A percentile compares a stretch with the other conserved stretches of the same genome.
These are phyloP conservation scores for Zaprionus inermis DNA, from an alignment of 1,140 invertebrate species.

Conservation along the genomic window DNA sequence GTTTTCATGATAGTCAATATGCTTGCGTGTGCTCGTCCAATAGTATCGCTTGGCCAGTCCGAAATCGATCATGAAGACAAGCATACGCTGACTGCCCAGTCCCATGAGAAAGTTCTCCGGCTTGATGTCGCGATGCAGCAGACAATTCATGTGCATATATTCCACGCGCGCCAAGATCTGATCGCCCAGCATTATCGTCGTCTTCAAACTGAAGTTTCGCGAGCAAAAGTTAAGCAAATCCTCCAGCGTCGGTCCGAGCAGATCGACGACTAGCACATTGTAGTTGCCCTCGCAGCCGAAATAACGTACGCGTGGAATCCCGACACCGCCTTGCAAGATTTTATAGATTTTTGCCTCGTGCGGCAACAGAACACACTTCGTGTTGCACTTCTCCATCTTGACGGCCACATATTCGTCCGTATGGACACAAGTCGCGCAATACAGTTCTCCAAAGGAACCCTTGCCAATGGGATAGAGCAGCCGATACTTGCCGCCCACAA, in stretches of 20 bases:
- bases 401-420: slow-evolving; percentile 98
- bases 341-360: slow-evolving; percentile 96
- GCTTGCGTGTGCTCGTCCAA: slow-evolving; percentile 91
- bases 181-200: slow-evolving; percentile 96
- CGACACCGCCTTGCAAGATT: slow-evolving; percentile 94
- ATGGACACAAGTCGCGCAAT: slow-evolving; percentile 93
- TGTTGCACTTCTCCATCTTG: slow-evolving; percentile 94
- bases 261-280: slow-evolving; percentile 96
- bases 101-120: slow-evolving; percentile 99
- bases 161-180: slow-evolving; percentile 94
- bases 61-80: slow-evolving; percentile 97
- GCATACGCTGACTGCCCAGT: slow-evolving; percentile 94
- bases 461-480: slow-evolving; percentile 95
- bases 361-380: slow-evolving; percentile 94
- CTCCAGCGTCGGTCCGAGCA: slow-evolving; percentile 95
- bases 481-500: slow-evolving; percentile 94
- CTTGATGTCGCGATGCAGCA: slow-evolving; percentile 96
- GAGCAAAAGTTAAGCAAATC: slow-evolving; percentile 97
- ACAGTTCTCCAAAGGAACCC: slow-evolving; percentile 97
- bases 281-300: slow-evolving; percentile 93
- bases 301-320: slow-evolving; percentile 95
- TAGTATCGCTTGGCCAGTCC: slow-evolving; percentile 96
- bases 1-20: slow-evolving; percentile 95
- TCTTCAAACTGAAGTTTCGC: slow-evolving; percentile 96
- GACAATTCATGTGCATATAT: slow-evolving; percentile 95